A percentile compares a stretch with the other conserved stretches of the same genome.
Conservation (phyloP, 2,888 invertebrate species). For the Noctua janthina region DNA sequence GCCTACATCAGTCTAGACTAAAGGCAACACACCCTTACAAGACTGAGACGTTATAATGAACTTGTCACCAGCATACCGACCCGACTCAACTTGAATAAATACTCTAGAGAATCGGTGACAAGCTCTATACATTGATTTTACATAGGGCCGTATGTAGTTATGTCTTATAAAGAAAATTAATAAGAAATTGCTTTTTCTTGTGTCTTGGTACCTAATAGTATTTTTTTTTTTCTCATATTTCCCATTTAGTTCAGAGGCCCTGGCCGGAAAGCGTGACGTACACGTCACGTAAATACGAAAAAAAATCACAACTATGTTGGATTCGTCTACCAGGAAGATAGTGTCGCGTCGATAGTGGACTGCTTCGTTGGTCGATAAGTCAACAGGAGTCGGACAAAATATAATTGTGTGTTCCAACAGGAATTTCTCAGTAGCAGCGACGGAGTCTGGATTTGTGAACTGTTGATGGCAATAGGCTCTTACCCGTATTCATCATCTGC, state of each 20-base stretch:
- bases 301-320: no score
- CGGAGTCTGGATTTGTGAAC: no score
- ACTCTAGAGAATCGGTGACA: conserved; percentile 2
- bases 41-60: conserved; percentile 29
- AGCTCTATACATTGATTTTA: conserved; percentile 10
- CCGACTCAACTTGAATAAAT: conserved; percentile 39
- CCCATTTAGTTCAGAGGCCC: background rate
- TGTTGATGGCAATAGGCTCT: no score
- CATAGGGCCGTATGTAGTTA: background rate
- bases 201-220: background rate
- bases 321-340: no score
- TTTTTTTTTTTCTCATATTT: background rate
- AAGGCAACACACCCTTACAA: conserved; percentile 24
- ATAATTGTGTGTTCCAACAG: no score
- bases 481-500: no score
- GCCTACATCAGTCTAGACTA: conserved; percentile 37
- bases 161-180: background rate
- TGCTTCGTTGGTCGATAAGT: no score
- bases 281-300: background rate
- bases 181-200: background rate
- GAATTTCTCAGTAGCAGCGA: no score
- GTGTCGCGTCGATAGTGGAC: no score
- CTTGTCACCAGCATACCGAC: conserved; percentile 46
- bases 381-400: no score
- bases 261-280: background rate